Evolutionary conservation across 1,140 invertebrate genomes (phyloP).

Genomic region (Ooceraea biroi): DNA sequence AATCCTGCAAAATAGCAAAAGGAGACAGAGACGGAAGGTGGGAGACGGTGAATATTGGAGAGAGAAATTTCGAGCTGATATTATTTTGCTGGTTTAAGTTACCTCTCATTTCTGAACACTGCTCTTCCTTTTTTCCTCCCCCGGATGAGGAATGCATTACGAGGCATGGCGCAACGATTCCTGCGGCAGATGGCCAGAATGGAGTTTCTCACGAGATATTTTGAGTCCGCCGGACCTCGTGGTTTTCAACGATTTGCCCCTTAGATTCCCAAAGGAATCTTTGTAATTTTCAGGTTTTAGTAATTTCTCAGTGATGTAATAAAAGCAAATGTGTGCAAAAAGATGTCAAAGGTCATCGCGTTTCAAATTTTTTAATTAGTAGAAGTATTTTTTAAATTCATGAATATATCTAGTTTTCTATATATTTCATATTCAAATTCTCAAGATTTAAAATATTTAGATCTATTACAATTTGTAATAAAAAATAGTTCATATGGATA

Average conservation of each 20-base stretch:
- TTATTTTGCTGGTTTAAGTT: conserved; percentile 45
- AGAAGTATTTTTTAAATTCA: too few species aligned
- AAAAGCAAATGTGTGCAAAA: not conserved
- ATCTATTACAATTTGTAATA: not conserved
- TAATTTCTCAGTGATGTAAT: not conserved
- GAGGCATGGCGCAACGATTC: conserved; percentile 37
- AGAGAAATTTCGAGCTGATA: conserved; percentile 49
- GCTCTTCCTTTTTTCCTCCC: not conserved
- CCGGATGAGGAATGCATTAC: conserved; percentile 38
- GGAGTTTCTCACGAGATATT: not conserved
- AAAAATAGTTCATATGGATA: not conserved
- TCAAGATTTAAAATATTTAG: not conserved
- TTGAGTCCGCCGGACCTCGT: not conserved
- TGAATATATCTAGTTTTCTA: too few species aligned
- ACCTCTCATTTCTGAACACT: conserved; percentile 40
- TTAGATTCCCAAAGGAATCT: not conserved
- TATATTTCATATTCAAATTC: not conserved
- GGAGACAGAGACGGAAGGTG: not conserved
- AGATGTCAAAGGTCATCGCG: too few species aligned
- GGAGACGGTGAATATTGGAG: conserved; percentile 24
- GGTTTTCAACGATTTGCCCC: conserved; percentile 28
- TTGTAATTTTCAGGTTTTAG: not conserved
- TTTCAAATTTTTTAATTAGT: too few species aligned
- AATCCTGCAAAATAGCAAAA: conserved; percentile 29
- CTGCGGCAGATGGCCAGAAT: conserved; percentile 26